Percentiles rank a stretch among this genome's conserved stretches.
These are phyloP conservation scores for Hypsopygia costalis DNA, from an alignment of 2,888 invertebrate genomes.

Conservation along the genomic window DNA sequence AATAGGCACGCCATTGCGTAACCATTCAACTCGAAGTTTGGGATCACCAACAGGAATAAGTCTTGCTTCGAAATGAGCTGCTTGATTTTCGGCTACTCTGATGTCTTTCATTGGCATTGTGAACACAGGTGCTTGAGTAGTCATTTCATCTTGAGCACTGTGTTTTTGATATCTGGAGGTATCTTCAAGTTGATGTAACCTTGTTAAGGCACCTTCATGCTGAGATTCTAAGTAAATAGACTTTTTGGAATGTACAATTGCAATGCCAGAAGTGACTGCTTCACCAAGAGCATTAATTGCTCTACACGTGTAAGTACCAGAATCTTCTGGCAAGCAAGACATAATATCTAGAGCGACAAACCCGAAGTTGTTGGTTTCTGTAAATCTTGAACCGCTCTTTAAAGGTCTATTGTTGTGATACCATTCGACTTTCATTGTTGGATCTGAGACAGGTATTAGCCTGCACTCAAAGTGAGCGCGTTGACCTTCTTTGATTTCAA, in stretches of 20 bases:
- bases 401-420: conserved; percentile 94
- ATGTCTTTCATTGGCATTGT: conserved; percentile 94
- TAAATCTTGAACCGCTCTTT: conserved; percentile 96
- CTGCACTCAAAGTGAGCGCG: conserved; percentile 97
- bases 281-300: conserved; percentile 95
- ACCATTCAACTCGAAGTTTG: conserved; percentile 95
- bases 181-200: conserved; percentile 91
- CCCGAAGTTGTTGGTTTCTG: conserved; percentile 98
- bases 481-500: conserved; percentile 96
- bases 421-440: conserved; percentile 97
- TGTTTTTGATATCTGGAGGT: conserved; percentile 87
- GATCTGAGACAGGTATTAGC: conserved; percentile 95
- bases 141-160: conserved; percentile 87
- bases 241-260: conserved; percentile 90
- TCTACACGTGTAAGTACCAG: conserved; percentile 96
- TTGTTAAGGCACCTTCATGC: conserved; percentile 91
- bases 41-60: conserved; percentile 97
- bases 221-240: conserved; percentile 94
- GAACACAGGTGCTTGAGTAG: conserved; percentile 94
- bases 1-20: conserved; percentile 94
- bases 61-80: conserved; percentile 96
- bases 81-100: conserved; percentile 92
- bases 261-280: conserved; percentile 94
- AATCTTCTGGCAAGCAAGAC: conserved; percentile 97
- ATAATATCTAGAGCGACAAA: conserved; percentile 98